Evolutionary conservation across 2,797 vertebrate genomes (phyloP).

Genomic region (Spinus olivaceus): DNA sequence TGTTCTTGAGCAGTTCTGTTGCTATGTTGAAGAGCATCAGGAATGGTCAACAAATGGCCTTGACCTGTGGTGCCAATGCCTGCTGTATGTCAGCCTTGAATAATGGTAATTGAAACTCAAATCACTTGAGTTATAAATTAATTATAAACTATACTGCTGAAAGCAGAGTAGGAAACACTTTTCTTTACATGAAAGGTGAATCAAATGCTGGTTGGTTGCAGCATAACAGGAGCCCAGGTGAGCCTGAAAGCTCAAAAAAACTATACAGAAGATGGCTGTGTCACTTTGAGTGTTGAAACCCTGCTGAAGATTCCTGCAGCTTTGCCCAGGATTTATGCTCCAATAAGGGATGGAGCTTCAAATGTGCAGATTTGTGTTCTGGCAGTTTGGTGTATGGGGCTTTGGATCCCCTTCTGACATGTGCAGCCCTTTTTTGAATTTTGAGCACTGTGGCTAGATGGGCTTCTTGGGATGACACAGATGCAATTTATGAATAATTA

Average conservation of each 20-base stretch:
- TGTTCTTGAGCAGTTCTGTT: conserved; percentile 3
- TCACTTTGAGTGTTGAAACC: background rate
- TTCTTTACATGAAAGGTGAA: background rate
- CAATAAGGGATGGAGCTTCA: background rate
- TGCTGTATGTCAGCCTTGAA: background rate
- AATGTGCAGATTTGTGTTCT: background rate
- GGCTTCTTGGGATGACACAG: background rate
- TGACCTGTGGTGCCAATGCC: background rate
- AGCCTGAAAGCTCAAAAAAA: background rate
- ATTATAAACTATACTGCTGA: background rate
- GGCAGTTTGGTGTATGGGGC: background rate
- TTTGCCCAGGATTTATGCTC: background rate
- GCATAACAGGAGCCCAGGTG: background rate
- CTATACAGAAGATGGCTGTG: background rate
- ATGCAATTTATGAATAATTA: background rate
- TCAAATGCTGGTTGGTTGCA: background rate
- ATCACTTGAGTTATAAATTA: background rate
- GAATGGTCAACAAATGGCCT: background rate
- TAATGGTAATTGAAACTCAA: background rate
- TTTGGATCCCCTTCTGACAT: background rate
- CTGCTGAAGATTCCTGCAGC: background rate
- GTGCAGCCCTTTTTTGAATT: background rate
- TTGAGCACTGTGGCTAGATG: background rate
- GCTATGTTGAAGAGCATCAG: background rate
- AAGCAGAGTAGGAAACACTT: background rate